Evolutionary conservation across 1,140 invertebrate genomes (phyloP).

Genomic region (Anastrepha obliqua): DNA sequence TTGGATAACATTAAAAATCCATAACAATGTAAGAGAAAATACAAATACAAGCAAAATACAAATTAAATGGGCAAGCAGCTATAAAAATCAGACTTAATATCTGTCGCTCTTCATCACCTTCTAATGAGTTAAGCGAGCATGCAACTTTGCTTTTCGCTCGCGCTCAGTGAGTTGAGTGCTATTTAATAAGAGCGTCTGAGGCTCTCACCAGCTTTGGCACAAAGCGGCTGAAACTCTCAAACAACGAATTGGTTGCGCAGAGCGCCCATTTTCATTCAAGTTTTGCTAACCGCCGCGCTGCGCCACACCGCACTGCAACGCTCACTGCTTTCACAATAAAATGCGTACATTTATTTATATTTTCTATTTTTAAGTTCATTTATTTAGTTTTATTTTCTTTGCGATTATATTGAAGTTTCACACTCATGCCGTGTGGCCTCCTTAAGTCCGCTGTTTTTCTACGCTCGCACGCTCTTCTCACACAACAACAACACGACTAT

Average conservation of each 20-base stretch:
- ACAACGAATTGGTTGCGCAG: not conserved
- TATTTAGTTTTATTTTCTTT: not conserved
- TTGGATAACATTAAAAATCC: not conserved
- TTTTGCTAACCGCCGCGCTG: constrained; percentile 2
- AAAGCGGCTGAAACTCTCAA: not conserved
- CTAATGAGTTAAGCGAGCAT: constrained; percentile 23
- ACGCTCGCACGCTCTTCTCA: constrained; percentile 5
- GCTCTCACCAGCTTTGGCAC: not conserved
- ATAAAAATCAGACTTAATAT: not conserved
- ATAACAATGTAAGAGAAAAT: not conserved
- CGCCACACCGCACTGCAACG: not conserved
- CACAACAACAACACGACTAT: not conserved
- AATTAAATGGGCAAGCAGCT: not conserved
- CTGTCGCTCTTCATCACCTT: not conserved
- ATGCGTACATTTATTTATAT: constrained; percentile 43
- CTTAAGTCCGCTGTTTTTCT: not conserved
- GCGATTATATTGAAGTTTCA: constrained; percentile 17
- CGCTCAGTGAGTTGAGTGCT: not conserved
- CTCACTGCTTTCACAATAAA: constrained; percentile 33
- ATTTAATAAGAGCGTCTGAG: not conserved
- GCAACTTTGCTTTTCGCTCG: not conserved
- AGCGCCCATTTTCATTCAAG: constrained; percentile 27
- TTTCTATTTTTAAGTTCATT: constrained; percentile 40
- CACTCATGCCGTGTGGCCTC: constrained; percentile 26
- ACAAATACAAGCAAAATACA: not conserved